A percentile compares a stretch with the other conserved stretches of the same genome.
These are phyloP conservation scores for Scomberomorus guttatus DNA, from an alignment of 2,797 vertebrate species.

Conservation along the genomic window DNA sequence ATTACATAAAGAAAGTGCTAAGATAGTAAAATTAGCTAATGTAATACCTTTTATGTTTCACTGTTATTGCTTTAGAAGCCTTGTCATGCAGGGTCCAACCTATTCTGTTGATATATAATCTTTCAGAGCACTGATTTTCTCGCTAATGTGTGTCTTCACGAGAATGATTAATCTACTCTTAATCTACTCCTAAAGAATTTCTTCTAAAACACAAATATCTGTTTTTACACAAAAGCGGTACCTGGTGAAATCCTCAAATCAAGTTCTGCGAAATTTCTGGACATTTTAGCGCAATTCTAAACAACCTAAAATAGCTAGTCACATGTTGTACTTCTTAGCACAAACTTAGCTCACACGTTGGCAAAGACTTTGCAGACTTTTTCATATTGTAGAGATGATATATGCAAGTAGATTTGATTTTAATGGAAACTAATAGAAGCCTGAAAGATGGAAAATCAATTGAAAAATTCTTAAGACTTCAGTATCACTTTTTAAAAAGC, in stretches of 20 bases:
- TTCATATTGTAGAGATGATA: not conserved
- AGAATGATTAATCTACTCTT: not conserved
- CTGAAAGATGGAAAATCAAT: conserved; percentile 33
- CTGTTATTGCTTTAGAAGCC: not conserved
- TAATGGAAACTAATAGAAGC: conserved; percentile 13
- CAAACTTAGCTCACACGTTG: not conserved
- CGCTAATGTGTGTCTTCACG: not conserved
- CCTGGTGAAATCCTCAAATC: not conserved
- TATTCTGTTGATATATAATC: not conserved
- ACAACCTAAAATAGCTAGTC: not conserved
- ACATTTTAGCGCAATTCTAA: not conserved
- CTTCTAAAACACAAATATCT: not conserved
- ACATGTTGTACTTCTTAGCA: not conserved
- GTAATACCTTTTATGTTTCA: not conserved
- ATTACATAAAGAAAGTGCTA: conserved; percentile 24
- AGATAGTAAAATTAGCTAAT: conserved; percentile 1
- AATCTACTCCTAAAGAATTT: not conserved
- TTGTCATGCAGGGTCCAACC: not conserved
- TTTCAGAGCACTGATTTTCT: not conserved
- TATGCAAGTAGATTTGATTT: not conserved
- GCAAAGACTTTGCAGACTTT: not conserved
- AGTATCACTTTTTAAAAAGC: conserved; percentile 17
- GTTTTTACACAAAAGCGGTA: not conserved
- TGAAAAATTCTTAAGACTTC: conserved; percentile 18
- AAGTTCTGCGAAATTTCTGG: not conserved